Evolutionary conservation across 2,888 invertebrate species (phyloP).

Genomic region (Meganola albula): DNA sequence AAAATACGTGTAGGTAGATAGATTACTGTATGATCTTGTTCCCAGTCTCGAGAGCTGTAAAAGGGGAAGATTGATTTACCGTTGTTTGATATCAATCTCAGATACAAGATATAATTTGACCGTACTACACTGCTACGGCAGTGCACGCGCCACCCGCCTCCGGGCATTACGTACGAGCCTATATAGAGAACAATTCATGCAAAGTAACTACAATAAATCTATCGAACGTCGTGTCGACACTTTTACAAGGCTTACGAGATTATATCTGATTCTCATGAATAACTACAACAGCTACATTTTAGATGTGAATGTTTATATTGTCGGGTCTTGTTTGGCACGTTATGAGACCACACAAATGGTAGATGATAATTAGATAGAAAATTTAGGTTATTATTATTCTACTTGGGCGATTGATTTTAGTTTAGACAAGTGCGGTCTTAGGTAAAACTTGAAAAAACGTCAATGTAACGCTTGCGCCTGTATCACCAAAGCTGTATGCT

Average conservation of each 20-base stretch:
- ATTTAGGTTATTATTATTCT: too few relatives aligned
- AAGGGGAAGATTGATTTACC: slow-evolving; percentile 69
- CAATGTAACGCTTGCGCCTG: too few relatives aligned
- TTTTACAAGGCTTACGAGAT: slow-evolving; percentile 46
- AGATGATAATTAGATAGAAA: slow-evolving; percentile 21
- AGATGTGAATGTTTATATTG: slow-evolving; percentile 42
- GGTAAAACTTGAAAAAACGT: too few relatives aligned
- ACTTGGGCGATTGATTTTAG: too few relatives aligned
- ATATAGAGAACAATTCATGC: slow-evolving; percentile 52
- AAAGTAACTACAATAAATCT: slow-evolving; percentile 62
- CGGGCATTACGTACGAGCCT: slow-evolving; percentile 29
- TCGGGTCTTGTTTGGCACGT: slow-evolving; percentile 35
- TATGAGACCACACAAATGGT: slow-evolving; percentile 50
- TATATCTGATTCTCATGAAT: slow-evolving; percentile 61
- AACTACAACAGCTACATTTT: slow-evolving; percentile 53
- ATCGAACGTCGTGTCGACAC: slow-evolving; percentile 47
- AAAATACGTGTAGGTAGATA: too few relatives aligned
- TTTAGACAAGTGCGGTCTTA: too few relatives aligned
- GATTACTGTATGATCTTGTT: too few relatives aligned
- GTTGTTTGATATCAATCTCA: slow-evolving; percentile 58
- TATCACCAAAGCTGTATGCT: too few relatives aligned
- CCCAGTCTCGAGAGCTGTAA: too few relatives aligned
- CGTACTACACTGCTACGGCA: too few relatives aligned
- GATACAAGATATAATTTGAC: slow-evolving; percentile 52
- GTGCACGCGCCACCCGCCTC: slow-evolving; percentile 51